Evolutionary conservation across 2,113 vertebrate genomes (phyloP).

Genomic region (Zapus hudsonius): DNA sequence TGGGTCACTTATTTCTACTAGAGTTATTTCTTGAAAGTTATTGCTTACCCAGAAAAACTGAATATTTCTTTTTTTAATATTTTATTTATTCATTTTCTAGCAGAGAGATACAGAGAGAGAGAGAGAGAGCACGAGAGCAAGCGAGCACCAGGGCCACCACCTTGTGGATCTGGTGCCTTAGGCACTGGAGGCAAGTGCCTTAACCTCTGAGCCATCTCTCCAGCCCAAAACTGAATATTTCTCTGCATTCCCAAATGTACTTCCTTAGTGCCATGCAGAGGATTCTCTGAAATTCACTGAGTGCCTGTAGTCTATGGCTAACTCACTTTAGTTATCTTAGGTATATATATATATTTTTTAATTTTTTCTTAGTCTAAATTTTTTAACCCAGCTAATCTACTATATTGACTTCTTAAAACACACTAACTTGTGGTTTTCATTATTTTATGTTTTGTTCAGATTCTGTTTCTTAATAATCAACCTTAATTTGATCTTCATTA

Average conservation of each 20-base stretch:
- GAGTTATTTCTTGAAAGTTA: slow-evolving; percentile 27
- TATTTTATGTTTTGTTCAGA: neutral
- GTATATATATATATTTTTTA: neutral
- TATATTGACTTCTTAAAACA: neutral
- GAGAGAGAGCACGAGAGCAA: no score
- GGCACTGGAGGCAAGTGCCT: no score
- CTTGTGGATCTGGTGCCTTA: no score
- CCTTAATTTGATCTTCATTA: slow-evolving; percentile 12
- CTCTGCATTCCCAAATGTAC: neutral
- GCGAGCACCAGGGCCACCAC: no score
- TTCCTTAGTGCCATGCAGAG: neutral
- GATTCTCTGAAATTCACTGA: slow-evolving; percentile 13
- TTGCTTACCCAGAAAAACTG: neutral
- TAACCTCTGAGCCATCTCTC: no score
- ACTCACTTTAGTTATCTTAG: neutral
- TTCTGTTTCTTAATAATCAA: neutral
- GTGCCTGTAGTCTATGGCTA: neutral
- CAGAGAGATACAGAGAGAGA: no score
- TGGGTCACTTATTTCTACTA: neutral
- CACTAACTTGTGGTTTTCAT: slow-evolving; percentile 29
- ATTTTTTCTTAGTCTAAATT: neutral
- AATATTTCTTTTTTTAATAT: neutral
- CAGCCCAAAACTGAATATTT: no score
- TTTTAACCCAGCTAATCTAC: neutral
- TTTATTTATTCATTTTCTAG: no score